Conservation (phyloP, 1,140 invertebrate species). For the Ostrea edulis region DNA sequence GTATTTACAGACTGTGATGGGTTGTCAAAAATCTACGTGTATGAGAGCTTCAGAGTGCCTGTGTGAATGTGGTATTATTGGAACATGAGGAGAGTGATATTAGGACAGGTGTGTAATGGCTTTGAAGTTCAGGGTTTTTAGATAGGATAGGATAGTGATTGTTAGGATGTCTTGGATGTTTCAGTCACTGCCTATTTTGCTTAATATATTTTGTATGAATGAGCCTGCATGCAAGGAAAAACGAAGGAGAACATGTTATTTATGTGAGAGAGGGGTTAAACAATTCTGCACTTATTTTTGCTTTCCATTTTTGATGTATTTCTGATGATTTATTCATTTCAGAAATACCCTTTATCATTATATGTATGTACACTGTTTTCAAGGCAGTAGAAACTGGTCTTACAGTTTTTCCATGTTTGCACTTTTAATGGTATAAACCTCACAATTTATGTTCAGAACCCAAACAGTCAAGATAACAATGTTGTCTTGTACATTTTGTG, state of each 20-base stretch:
- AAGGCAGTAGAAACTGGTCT: conserved; percentile 1
- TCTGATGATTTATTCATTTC: neutral
- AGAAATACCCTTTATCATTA: neutral
- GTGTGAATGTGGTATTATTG: neutral
- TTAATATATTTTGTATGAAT: neutral
- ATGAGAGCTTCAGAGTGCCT: neutral
- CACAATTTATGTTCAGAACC: neutral
- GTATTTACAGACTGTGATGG: neutral
- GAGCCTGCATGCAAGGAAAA: neutral
- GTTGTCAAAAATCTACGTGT: neutral
- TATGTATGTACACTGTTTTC: neutral
- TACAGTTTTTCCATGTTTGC: no score
- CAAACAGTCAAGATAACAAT: no score
- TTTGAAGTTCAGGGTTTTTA: neutral
- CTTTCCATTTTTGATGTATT: neutral
- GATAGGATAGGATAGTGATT: neutral
- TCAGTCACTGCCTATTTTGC: neutral
- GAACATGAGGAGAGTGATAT: neutral
- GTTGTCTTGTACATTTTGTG: no score
- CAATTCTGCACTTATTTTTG: neutral
- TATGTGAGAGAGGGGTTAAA: neutral
- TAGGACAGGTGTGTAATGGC: neutral
- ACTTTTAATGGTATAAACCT: neutral
- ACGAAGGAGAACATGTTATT: conserved; percentile 1
- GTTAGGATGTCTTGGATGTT: neutral